Evolutionary conservation across 2,113 vertebrate species (phyloP).

Genomic region (Penelope pileata): DNA sequence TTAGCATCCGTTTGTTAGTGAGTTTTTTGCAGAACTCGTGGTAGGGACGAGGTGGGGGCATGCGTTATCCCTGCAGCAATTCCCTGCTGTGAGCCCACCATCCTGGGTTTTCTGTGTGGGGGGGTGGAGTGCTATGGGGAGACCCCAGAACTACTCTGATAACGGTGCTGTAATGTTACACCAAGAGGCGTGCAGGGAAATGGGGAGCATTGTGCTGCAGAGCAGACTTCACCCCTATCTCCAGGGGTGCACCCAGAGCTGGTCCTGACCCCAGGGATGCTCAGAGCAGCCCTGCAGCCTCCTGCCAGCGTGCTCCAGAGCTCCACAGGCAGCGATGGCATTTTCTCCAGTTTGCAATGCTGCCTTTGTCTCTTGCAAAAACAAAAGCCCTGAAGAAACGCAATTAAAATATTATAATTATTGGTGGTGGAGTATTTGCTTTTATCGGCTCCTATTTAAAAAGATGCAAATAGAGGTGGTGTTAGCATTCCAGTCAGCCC

Average conservation of each 20-base stretch:
- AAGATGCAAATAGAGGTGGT: conserved; percentile 67
- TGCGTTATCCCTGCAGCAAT: not conserved
- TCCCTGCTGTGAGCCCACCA: not conserved
- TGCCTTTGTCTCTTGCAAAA: not conserved
- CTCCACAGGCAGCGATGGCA: not conserved
- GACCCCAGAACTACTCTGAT: accelerated
- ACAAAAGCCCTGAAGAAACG: conserved; percentile 63
- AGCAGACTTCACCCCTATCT: not conserved
- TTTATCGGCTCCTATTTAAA: conserved; percentile 63
- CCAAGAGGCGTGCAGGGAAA: not conserved
- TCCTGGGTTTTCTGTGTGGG: no score
- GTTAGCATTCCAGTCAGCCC: conserved; percentile 65
- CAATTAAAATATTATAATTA: conserved; percentile 80
- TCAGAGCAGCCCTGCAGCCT: accelerated
- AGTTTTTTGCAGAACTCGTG: not conserved
- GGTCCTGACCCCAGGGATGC: not conserved
- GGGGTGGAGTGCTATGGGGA: accelerated
- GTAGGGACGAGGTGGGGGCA: no score
- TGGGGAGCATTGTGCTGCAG: accelerated
- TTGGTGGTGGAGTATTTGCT: conserved; percentile 67
- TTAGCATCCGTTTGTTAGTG: accelerated
- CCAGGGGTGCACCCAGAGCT: not conserved
- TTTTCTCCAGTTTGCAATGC: not conserved
- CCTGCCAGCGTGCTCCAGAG: not conserved
- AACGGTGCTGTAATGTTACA: not conserved